Evolutionary conservation across 2,888 invertebrate genomes (phyloP), one percentile per base, ranked within the genome.

Genomic region (Pseudanteris insignis): DNA sequence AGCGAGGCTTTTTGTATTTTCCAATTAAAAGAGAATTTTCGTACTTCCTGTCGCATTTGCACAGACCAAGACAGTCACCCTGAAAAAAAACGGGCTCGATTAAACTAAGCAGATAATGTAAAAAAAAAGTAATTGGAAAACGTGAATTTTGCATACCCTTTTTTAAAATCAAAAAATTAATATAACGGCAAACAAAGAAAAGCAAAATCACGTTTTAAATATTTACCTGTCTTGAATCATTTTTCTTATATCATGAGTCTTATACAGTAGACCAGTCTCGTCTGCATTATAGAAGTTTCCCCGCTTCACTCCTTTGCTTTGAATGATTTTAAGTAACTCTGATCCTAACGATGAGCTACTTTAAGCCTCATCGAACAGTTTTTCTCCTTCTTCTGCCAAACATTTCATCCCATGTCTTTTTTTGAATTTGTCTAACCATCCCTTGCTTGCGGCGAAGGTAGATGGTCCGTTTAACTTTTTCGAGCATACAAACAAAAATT

Each of bases 361-460:
- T 2, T 13, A n/a, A 12, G 12, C 25, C 2, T 25, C 25, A 13
- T 5, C 13, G 8, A 26, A 26, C n/a, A 38, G 30, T 12, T 30
- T 30, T 30, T 30, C 44, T 2, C 44, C 44, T 33, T 44, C 33
- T n/a, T 12, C 12, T 2, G 11, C 8, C 11, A 29, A 15, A 7
- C 18, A 18, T 15, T 11, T 14, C 9, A 50, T 50, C 25, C 57
- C 29, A 41, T 41, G 15, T 43, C 48, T 24, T 8, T 9, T 15
- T 11, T 40, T 40, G 7, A 40, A 40, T 2, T 18, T 28, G 2
- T 8, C 4, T 2, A 37, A 8, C 53, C 44, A 53, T n/a, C 53
- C 53, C 13, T 37, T 15, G 14, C 44, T 53, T 13, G 53, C 53
- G 4, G 10, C 2, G 18, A 51, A 51, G 0, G 11, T 28, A 2